Evolutionary conservation across 2,797 vertebrate genomes (phyloP).

Genomic region (Poecilia picta): DNA sequence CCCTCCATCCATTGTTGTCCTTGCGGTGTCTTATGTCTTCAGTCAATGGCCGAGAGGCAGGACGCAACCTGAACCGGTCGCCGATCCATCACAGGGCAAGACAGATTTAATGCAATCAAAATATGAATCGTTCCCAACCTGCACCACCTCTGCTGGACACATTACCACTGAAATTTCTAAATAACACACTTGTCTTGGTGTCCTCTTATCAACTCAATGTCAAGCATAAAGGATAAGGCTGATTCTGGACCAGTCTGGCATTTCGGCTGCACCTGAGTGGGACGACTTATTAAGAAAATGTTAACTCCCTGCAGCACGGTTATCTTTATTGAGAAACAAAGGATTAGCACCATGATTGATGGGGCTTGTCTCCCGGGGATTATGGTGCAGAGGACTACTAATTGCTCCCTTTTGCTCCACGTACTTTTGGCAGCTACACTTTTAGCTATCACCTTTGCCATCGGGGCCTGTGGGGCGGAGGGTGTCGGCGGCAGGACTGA

Average conservation of each 20-base stretch:
- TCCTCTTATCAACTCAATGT: constrained; percentile 70
- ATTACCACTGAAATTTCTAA: constrained; percentile 29
- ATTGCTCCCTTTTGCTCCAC: constrained; percentile 66
- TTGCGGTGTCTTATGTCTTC: too few species aligned
- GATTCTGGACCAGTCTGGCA: constrained; percentile 70
- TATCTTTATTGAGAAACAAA: constrained; percentile 80
- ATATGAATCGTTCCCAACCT: background rate
- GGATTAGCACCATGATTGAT: constrained; percentile 78
- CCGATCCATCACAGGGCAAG: background rate
- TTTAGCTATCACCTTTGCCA: constrained; percentile 61
- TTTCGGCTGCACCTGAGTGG: constrained; percentile 66
- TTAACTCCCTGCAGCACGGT: constrained; percentile 75
- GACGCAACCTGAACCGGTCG: background rate
- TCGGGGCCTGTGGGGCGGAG: constrained; percentile 37
- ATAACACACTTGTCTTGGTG: constrained; percentile 20
- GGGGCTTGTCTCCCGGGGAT: constrained; percentile 76
- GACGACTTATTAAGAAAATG: constrained; percentile 79
- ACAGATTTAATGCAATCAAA: background rate
- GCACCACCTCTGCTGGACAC: background rate
- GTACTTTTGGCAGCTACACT: constrained; percentile 51
- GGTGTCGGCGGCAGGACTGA: constrained; percentile 42
- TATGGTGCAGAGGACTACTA: constrained; percentile 71
- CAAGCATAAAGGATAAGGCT: constrained; percentile 69
- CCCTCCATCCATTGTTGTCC: too few species aligned
- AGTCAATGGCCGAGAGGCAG: background rate